Conservation (phyloP, 64 coral and sea anemone genomes). For the Pocillopora damicornis region DNA sequence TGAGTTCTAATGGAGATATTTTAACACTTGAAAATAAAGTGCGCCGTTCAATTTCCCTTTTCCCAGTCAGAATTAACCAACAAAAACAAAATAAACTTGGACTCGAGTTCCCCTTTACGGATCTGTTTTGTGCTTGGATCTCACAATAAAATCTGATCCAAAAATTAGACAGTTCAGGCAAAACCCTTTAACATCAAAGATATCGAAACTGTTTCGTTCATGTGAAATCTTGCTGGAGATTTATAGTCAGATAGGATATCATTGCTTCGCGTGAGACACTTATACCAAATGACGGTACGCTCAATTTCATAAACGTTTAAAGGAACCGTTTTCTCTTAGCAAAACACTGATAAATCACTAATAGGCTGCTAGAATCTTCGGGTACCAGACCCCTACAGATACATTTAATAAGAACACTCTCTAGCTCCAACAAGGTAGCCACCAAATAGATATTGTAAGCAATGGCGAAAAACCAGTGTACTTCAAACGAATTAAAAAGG, state of each 20-base stretch:
- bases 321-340: background rate
- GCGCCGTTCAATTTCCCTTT: too few species aligned
- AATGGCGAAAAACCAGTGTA: background rate
- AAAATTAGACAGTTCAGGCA: slow-evolving; percentile 1
- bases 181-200: background rate
- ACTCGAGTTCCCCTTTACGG: background rate
- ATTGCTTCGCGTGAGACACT: background rate
- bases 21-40: background rate
- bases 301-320: background rate
- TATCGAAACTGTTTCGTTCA: slow-evolving; percentile 3
- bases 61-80: too few species aligned
- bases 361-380: too few species aligned
- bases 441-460: too few species aligned
- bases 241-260: slow-evolving; percentile 27
- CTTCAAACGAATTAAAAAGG: background rate
- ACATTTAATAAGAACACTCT: too few species aligned
- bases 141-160: background rate
- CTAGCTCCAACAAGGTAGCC: too few species aligned
- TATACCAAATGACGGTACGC: background rate
- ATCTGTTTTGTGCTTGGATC: background rate
- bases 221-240: background rate
- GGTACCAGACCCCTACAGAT: too few species aligned
- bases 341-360: background rate
- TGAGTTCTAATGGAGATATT: background rate
- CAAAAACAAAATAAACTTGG: too few species aligned